Evolutionary conservation across 2,888 invertebrate species (phyloP), one percentile per base, ranked within the genome.

Genomic region (Phortica okadai): DNA sequence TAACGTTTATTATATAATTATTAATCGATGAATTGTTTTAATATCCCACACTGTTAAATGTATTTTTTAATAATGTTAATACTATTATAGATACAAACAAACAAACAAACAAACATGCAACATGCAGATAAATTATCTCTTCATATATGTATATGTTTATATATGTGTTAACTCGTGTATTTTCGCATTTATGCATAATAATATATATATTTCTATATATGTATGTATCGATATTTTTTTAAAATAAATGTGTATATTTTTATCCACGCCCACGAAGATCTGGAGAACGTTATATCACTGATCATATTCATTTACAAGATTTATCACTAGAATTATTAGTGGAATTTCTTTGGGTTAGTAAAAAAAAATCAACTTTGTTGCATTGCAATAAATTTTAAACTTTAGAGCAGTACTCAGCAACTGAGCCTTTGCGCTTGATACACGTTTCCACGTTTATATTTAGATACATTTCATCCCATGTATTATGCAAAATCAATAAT

Each of bases 131-230:
- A 70, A 80, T 81, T 84, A 77, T 84, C 82, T 82, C 81, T 82
- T 84, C 80, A 74, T 81, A 78, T 54, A 67, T 64, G 66, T 75
- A 56, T 58, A 79, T 79, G 76, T 76, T 76, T 70, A 75, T 78
- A 74, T 76, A 75, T 7, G 50, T 78, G 59, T 76, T 59, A 77
- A 79, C 66, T 88, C 80, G 79, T 85, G 80, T 83, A 84, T 84
- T 86, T 88, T 86, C 82, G 86, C 88, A 87, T 87, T 87, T 87
- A 87, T 88, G 88, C 88, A 88, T 87, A 72, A 54, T 33, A 76
- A 81, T 77, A 79, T 75, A 75, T 76, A 77, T 78, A 79, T 74
- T 79, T 73, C 45, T 70, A 78, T 58, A 73, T 42, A 74, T 80
- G 79, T 83, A 86, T 81, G 80, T 85, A 84, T 82, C 80, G 79